Evolutionary conservation across 2,797 vertebrate genomes (phyloP).

Genomic region (Gouania willdenowi): DNA sequence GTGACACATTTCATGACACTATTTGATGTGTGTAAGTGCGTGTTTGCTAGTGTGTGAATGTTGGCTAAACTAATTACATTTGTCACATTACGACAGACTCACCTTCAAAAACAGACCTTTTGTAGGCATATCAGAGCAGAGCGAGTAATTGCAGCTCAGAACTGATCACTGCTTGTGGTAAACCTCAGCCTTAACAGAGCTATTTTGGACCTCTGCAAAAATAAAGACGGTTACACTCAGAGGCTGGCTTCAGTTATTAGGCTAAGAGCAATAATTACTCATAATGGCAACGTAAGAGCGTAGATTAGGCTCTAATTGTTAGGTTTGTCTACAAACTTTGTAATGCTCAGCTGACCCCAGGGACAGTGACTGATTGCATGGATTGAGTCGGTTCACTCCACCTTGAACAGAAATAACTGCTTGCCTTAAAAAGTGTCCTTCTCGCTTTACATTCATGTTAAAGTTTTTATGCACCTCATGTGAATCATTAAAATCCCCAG

Average conservation of each 20-base stretch:
- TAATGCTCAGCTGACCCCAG: constrained; percentile 40
- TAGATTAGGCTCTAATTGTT: constrained; percentile 56
- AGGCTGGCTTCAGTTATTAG: constrained; percentile 34
- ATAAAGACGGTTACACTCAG: constrained; percentile 32
- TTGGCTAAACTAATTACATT: constrained; percentile 1
- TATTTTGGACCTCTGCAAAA: constrained; percentile 56
- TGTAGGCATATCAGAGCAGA: constrained; percentile 24
- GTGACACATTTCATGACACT: constrained; percentile 17
- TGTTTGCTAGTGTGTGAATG: not conserved
- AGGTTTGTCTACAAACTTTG: constrained; percentile 33
- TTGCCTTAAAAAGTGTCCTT: constrained; percentile 14
- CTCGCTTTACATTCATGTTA: constrained; percentile 28
- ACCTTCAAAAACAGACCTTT: constrained; percentile 7
- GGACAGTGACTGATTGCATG: constrained; percentile 34
- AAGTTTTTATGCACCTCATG: constrained; percentile 14
- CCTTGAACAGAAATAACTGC: constrained; percentile 14
- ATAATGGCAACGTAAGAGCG: constrained; percentile 27
- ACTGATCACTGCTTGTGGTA: constrained; percentile 53
- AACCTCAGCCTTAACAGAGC: constrained; percentile 49
- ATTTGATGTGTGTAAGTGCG: not conserved
- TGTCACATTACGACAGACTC: constrained; percentile 4
- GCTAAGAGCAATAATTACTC: constrained; percentile 56
- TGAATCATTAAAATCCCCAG: not conserved
- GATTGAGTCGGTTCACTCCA: constrained; percentile 18
- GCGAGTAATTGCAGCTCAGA: constrained; percentile 55